These are phyloP conservation scores for Drosophila trichaetosa DNA, from an alignment of 2,888 invertebrate species.

Conservation along the genomic window DNA sequence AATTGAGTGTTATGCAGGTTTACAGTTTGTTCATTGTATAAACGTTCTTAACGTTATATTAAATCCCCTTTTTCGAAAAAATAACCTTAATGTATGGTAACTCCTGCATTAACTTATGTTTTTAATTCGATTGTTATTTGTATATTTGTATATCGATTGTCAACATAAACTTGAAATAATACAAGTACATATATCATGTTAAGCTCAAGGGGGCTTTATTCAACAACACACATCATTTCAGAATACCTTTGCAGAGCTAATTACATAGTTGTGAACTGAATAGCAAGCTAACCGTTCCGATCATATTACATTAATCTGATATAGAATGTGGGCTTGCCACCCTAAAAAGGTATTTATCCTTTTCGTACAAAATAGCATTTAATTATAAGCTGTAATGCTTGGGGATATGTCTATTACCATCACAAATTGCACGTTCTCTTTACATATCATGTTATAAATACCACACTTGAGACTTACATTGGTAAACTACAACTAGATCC, in stretches of 20 bases:
- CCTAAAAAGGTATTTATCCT: neutral
- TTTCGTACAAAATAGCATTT: neutral
- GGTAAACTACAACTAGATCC: slow-evolving; percentile 15
- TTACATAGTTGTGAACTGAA: neutral
- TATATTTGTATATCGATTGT: too few species aligned
- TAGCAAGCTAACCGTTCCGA: neutral
- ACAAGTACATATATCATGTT: neutral
- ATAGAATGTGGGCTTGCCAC: neutral
- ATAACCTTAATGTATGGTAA: slow-evolving; percentile 19
- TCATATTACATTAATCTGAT: neutral
- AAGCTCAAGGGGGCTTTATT: too few species aligned
- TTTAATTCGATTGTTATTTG: slow-evolving; percentile 4
- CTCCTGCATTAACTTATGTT: neutral
- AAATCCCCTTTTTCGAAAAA: neutral
- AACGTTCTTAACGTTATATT: neutral
- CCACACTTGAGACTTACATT: slow-evolving; percentile 19
- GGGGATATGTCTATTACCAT: too few species aligned
- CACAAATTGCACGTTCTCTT: neutral
- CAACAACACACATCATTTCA: neutral
- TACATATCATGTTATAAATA: slow-evolving; percentile 7
- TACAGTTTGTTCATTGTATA: slow-evolving; percentile 1
- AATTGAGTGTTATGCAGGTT: slow-evolving; percentile 27
- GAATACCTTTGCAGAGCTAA: neutral
- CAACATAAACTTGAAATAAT: neutral
- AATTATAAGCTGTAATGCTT: neutral